A percentile compares a stretch with the other conserved stretches of the same genome.
phyloP scores from a whole-genome alignment of 2,797 vertebrate genomes.

The Acipenser transmontanus region DNA sequence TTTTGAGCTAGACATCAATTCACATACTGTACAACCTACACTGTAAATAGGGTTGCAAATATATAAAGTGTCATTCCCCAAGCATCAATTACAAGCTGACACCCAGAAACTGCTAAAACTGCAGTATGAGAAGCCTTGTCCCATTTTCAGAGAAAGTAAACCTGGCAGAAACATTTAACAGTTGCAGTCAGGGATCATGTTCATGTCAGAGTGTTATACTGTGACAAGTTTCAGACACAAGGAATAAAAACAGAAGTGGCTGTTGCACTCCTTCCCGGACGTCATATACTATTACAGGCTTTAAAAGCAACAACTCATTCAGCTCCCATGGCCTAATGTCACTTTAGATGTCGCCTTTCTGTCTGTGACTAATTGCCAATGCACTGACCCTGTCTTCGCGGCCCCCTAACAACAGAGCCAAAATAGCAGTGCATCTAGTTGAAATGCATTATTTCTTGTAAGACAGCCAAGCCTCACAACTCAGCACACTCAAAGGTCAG shows the following conservation, averaged over 20 bases:
- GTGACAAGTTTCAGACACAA: slow-evolving; percentile 27
- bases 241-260: too few relatives aligned
- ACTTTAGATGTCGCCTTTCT: slow-evolving; percentile 48
- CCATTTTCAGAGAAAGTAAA: too few relatives aligned
- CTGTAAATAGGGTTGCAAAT: too few relatives aligned
- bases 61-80: too few relatives aligned
- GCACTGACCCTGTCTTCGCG: slow-evolving; percentile 20
- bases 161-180: too few relatives aligned
- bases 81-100: too few relatives aligned
- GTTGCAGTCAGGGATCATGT: too few relatives aligned
- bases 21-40: too few relatives aligned
- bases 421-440: not conserved
- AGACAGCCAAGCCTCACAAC: not conserved
- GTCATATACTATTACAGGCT: slow-evolving; percentile 43
- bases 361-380: slow-evolving; percentile 51
- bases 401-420: not conserved
- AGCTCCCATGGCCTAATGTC: slow-evolving; percentile 14
- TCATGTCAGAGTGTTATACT: too few relatives aligned
- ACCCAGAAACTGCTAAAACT: too few relatives aligned
- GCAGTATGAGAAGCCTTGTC: too few relatives aligned
- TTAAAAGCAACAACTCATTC: slow-evolving; percentile 52
- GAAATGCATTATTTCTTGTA: not conserved
- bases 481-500: not conserved
- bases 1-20: too few relatives aligned
- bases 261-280: slow-evolving; percentile 21